Evolutionary conservation across 2,113 vertebrate genomes (phyloP).

Genomic region (Ctenodactylus gundi): DNA sequence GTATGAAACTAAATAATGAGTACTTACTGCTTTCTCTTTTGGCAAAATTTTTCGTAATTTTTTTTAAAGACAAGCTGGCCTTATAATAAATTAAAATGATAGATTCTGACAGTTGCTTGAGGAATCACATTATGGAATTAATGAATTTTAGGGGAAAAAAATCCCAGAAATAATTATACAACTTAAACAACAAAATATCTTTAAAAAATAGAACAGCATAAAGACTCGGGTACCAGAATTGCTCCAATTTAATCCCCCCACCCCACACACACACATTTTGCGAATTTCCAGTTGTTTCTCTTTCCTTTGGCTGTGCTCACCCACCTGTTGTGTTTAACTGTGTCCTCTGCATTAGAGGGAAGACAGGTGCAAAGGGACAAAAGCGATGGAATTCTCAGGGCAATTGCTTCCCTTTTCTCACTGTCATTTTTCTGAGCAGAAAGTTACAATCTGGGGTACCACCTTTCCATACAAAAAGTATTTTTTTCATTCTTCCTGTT

Average conservation of each 20-base stretch:
- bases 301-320: neutral
- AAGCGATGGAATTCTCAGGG: neutral
- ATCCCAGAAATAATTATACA: slow-evolving; percentile 4
- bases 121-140: slow-evolving; percentile 24
- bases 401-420: neutral
- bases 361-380: neutral
- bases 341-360: neutral
- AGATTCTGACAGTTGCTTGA: slow-evolving; percentile 47
- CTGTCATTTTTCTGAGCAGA: neutral
- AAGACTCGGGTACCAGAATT: slow-evolving; percentile 18
- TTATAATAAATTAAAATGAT: slow-evolving; percentile 46
- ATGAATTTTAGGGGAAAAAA: slow-evolving; percentile 36
- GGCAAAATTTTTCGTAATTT: neutral
- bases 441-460: neutral
- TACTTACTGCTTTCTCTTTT: slow-evolving; percentile 48
- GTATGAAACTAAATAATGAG: neutral
- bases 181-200: slow-evolving; percentile 1
- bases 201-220: neutral
- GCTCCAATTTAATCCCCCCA: neutral
- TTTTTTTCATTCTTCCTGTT: neutral
- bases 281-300: slow-evolving; percentile 5
- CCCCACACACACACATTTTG: too few species aligned
- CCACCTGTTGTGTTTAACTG: slow-evolving; percentile 57
- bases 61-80: neutral
- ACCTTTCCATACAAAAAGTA: neutral